phyloP scores from a whole-genome alignment of 2,888 invertebrate species.

The Napeogenes inachia region DNA sequence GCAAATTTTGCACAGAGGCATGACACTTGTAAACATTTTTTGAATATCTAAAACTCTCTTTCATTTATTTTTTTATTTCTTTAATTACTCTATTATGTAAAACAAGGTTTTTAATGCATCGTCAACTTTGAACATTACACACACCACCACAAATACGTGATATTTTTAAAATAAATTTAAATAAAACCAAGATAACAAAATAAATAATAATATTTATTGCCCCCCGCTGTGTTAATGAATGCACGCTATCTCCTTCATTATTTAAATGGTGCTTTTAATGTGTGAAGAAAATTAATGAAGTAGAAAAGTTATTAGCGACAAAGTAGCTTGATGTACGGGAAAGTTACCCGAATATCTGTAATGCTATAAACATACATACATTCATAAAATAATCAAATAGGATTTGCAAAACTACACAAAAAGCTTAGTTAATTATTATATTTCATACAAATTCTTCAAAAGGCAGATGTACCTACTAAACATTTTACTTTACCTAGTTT shows the following conservation, averaged over 20 bases:
- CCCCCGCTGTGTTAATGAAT: conserved; percentile 36
- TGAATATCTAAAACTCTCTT: too few species aligned
- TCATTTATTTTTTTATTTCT: too few species aligned
- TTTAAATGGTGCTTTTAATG: conserved; percentile 65
- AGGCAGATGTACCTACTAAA: not conserved
- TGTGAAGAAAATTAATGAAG: conserved; percentile 67
- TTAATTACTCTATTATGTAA: too few species aligned
- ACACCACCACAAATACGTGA: too few species aligned
- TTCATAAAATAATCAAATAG: too few species aligned
- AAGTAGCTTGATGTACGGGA: conserved; percentile 32
- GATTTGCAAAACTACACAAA: too few species aligned
- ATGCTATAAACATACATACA: not conserved
- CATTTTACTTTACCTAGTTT: not conserved
- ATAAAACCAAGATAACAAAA: not conserved
- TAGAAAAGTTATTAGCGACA: conserved; percentile 49
- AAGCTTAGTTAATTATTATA: not conserved
- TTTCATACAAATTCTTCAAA: not conserved
- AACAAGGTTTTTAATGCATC: too few species aligned
- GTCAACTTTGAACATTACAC: too few species aligned
- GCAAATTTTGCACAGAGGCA: too few species aligned
- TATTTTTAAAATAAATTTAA: not conserved
- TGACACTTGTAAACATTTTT: too few species aligned
- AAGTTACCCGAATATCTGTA: conserved; percentile 1
- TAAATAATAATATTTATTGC: not conserved
- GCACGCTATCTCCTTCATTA: conserved; percentile 51